phyloP scores from a whole-genome alignment of 2,888 invertebrate genomes.

The Ctena decussata region DNA sequence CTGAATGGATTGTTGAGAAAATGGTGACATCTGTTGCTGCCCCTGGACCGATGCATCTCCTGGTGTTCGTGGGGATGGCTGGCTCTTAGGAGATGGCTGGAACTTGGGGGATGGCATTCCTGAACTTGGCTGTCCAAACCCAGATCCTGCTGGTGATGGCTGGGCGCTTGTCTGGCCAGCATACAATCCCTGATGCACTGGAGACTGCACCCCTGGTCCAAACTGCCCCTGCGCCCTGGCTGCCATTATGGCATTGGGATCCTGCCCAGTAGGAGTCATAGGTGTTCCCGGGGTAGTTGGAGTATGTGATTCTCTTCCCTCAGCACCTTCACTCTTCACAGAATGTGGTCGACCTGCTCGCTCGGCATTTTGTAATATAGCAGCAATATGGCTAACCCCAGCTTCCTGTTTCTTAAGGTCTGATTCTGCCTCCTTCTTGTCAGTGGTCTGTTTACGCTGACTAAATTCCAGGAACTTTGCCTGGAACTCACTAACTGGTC shows the following conservation, averaged over 20 bases:
- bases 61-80: conserved; percentile 82
- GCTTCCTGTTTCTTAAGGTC: conserved; percentile 63
- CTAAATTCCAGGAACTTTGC: conserved; percentile 86
- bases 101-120: conserved; percentile 78
- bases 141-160: conserved; percentile 53
- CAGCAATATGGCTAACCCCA: conserved; percentile 76
- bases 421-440: conserved; percentile 50
- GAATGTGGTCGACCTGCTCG: conserved; percentile 29
- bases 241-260: conserved; percentile 18
- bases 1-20: conserved; percentile 74
- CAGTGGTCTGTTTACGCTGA: conserved; percentile 74
- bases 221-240: conserved; percentile 65
- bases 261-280: conserved; percentile 61
- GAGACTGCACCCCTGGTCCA: conserved; percentile 69
- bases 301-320: conserved; percentile 53
- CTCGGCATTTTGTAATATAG: conserved; percentile 69
- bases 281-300: conserved; percentile 65
- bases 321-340: conserved; percentile 49
- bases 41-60: conserved; percentile 76
- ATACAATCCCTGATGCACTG: conserved; percentile 62
- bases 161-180: conserved; percentile 43
- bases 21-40: conserved; percentile 77
- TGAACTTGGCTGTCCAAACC: conserved; percentile 37
- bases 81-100: conserved; percentile 78
- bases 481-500: conserved; percentile 80